phyloP scores from a whole-genome alignment of 2,113 vertebrate genomes.

The Chinchilla lanigera region DNA sequence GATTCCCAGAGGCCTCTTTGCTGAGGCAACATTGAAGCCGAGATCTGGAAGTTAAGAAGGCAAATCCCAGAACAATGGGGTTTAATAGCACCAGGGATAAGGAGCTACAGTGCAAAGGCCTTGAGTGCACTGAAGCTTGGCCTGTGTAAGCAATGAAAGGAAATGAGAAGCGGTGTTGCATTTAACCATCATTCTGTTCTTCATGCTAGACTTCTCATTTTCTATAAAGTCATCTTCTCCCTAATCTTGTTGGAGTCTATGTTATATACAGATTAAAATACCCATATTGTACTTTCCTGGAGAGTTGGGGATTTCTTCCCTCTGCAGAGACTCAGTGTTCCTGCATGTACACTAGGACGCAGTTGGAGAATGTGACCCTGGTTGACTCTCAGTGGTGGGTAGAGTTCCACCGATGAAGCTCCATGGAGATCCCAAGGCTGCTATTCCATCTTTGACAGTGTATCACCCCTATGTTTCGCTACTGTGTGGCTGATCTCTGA shows the following conservation, averaged over 20 bases:
- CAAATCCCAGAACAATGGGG: background rate
- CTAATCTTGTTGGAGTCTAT: background rate
- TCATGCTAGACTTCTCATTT: background rate
- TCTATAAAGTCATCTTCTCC: background rate
- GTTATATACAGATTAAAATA: background rate
- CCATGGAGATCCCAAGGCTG: background rate
- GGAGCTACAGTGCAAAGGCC: background rate
- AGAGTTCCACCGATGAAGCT: too few relatives aligned
- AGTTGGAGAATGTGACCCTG: background rate
- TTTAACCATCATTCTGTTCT: background rate
- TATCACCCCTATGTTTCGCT: background rate
- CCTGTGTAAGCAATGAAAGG: background rate
- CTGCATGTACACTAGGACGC: background rate
- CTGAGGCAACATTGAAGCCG: background rate
- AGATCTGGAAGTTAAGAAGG: background rate
- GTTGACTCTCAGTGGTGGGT: background rate
- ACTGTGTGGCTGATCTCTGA: background rate
- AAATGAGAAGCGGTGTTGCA: background rate
- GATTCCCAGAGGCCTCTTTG: background rate
- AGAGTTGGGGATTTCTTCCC: background rate
- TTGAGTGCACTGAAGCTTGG: background rate
- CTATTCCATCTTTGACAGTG: background rate
- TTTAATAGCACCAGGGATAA: background rate
- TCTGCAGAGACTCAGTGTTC: background rate
- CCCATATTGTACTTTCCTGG: background rate